Evolutionary conservation across 2,113 vertebrate genomes (phyloP).

Genomic region (Forbesichthys agassizii): DNA sequence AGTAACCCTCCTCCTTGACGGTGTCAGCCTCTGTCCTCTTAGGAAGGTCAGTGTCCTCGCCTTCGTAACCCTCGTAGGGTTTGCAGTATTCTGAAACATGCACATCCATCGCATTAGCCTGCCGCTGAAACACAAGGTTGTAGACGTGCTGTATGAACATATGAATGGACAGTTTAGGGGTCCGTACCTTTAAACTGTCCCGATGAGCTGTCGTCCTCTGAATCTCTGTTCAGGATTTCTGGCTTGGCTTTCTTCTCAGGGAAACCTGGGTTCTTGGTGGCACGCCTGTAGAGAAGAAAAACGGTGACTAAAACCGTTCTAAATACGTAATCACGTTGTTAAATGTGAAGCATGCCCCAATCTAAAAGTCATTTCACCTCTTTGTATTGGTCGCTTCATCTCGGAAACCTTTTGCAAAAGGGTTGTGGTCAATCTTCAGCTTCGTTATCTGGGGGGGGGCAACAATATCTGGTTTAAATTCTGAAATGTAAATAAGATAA

Average conservation of each 20-base stretch:
- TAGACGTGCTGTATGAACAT: not conserved
- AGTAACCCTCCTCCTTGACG: constrained; percentile 77
- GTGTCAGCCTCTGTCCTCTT: constrained; percentile 55
- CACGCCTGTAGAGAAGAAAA: constrained; percentile 54
- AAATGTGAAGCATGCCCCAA: not conserved
- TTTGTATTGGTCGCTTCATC: constrained; percentile 84
- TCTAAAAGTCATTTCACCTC: constrained; percentile 66
- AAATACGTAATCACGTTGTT: not conserved
- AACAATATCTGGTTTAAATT: not conserved
- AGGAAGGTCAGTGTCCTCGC: constrained; percentile 63
- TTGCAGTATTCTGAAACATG: constrained; percentile 21
- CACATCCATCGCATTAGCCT: not conserved
- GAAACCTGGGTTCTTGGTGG: constrained; percentile 60
- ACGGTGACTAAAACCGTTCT: not conserved
- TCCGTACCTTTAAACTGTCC: constrained; percentile 45
- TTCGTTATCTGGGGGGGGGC: constrained; percentile 82
- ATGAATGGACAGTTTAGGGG: not conserved
- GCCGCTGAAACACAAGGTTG: not conserved
- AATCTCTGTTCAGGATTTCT: constrained; percentile 42
- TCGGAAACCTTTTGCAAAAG: constrained; percentile 91
- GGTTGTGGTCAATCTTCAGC: constrained; percentile 92
- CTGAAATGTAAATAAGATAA: not conserved
- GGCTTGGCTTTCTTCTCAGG: constrained; percentile 64
- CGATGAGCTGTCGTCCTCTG: constrained; percentile 64
- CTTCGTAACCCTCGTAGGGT: constrained; percentile 63